phyloP scores from a whole-genome alignment of 2,113 vertebrate species.

The Aspidoscelis tigris region DNA sequence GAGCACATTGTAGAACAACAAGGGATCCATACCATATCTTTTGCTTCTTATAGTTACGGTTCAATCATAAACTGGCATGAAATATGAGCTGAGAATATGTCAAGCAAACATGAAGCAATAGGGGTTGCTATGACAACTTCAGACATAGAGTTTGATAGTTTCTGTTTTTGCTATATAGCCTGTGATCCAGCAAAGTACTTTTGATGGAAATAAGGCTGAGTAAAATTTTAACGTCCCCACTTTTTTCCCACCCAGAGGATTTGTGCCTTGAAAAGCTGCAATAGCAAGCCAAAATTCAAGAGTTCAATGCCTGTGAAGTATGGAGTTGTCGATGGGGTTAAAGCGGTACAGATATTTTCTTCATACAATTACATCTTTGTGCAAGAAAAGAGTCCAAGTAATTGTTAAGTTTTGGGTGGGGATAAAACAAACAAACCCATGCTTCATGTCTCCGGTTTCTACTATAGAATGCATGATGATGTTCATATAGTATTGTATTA shows the following conservation, averaged over 20 bases:
- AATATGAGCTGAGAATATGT: not conserved
- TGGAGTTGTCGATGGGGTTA: not conserved
- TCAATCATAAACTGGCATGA: slow-evolving; percentile 33
- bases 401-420: not conserved
- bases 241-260: not conserved
- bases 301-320: not conserved
- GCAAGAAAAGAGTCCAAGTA: not conserved
- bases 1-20: not conserved
- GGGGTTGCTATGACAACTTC: not conserved
- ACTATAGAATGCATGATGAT: not conserved
- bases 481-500: too few relatives aligned
- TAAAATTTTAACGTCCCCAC: not conserved
- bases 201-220: not conserved
- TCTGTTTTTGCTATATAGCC: slow-evolving; percentile 7
- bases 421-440: not conserved
- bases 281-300: not conserved
- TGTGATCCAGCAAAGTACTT: slow-evolving; percentile 6
- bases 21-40: not conserved
- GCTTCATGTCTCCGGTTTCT: not conserved
- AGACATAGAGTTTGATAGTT: not conserved
- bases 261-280: not conserved
- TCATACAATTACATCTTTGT: not conserved
- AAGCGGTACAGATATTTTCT: not conserved
- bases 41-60: slow-evolving; percentile 9
- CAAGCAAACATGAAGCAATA: slow-evolving; percentile 4